phyloP scores from a whole-genome alignment of 2,888 invertebrate genomes.

The Eupithecia abbreviata region DNA sequence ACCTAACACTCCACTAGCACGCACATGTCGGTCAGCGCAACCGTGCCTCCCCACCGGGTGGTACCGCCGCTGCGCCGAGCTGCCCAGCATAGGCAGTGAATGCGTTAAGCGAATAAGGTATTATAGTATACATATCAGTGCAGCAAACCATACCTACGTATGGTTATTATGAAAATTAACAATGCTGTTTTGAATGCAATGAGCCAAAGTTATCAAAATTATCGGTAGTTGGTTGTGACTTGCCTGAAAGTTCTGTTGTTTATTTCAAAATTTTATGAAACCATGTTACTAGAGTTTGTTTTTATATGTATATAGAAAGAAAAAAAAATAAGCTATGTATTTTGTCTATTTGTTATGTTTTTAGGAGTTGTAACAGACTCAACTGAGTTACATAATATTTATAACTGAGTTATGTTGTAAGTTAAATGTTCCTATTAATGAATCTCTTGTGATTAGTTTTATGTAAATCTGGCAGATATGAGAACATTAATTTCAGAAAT shows the following conservation, averaged over 20 bases:
- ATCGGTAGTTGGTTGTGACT: constrained; percentile 70
- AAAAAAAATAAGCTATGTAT: constrained; percentile 47
- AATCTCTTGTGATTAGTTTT: constrained; percentile 61
- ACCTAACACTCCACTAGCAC: too few relatives aligned
- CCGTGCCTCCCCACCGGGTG: too few relatives aligned
- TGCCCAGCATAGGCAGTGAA: too few relatives aligned
- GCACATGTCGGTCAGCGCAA: too few relatives aligned
- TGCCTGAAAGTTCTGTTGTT: constrained; percentile 69
- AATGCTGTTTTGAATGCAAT: constrained; percentile 51
- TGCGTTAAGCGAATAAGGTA: too few relatives aligned
- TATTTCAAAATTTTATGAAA: constrained; percentile 74
- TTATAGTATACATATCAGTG: too few relatives aligned
- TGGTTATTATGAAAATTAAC: constrained; percentile 6
- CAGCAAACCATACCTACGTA: too few relatives aligned
- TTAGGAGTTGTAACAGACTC: constrained; percentile 37
- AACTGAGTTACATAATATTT: constrained; percentile 39
- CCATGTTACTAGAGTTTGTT: constrained; percentile 59
- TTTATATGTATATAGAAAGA: constrained; percentile 52
- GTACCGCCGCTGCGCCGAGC: too few relatives aligned
- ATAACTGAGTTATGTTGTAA: constrained; percentile 40
- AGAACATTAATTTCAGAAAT: constrained; percentile 29
- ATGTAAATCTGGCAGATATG: constrained; percentile 33
- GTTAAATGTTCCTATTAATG: constrained; percentile 62
- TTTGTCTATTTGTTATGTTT: constrained; percentile 49
- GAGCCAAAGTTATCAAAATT: constrained; percentile 59